Conservation (phyloP, 1,140 invertebrate genomes). For the Listronotus oregonensis region DNA sequence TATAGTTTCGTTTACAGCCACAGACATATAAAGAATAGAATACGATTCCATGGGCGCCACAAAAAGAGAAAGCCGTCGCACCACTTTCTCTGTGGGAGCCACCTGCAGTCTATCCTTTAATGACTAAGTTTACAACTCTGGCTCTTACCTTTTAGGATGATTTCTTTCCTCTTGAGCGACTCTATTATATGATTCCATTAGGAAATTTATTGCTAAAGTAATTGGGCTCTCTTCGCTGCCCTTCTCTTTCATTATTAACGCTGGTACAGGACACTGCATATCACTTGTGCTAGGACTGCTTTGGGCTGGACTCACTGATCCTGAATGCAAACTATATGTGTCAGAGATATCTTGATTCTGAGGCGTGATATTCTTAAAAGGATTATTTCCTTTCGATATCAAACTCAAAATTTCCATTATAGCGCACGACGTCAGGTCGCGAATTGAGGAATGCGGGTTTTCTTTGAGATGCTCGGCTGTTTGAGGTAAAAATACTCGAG, state of each 20-base stretch:
- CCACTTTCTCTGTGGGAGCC: no score
- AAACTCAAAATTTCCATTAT: constrained; percentile 71
- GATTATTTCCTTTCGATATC: constrained; percentile 66
- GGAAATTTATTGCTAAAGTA: constrained; percentile 63
- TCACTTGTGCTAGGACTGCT: constrained; percentile 57
- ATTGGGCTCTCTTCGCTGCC: constrained; percentile 53
- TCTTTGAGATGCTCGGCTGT: constrained; percentile 61
- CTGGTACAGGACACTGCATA: constrained; percentile 49
- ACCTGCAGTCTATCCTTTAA: no score
- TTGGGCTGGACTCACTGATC: constrained; percentile 45
- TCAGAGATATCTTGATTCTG: constrained; percentile 58
- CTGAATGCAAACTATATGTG: constrained; percentile 53
- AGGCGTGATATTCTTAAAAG: constrained; percentile 62
- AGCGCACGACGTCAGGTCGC: constrained; percentile 65
- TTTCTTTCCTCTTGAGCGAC: constrained; percentile 71
- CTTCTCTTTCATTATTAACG: constrained; percentile 50
- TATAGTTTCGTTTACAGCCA: no score
- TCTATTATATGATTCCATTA: constrained; percentile 71
- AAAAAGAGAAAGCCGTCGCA: no score
- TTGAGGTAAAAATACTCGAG: constrained; percentile 67
- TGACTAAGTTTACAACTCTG: no score
- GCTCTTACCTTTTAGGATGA: constrained; percentile 69
- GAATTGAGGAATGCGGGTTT: constrained; percentile 58
- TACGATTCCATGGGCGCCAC: no score
- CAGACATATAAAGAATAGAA: no score